Conservation (phyloP, 2,797 vertebrate species). For the Ctenopoma kingsleyae region DNA sequence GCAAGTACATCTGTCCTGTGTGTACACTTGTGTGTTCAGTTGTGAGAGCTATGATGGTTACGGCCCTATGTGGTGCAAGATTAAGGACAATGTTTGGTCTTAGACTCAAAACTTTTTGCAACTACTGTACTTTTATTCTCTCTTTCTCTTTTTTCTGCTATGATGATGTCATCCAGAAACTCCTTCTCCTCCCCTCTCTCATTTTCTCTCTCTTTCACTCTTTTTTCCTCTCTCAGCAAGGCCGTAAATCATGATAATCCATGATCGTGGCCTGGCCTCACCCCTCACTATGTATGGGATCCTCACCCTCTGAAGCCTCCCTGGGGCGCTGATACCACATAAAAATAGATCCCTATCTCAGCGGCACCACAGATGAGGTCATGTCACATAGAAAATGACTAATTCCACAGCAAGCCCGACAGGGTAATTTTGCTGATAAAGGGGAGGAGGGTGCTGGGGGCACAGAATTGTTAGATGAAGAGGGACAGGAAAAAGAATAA, state of each 20-base stretch:
- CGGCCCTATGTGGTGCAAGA: conserved; percentile 21
- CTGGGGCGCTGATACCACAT: conserved; percentile 76
- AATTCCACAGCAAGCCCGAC: conserved; percentile 75
- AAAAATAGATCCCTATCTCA: conserved; percentile 84
- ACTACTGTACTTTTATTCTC: conserved; percentile 55
- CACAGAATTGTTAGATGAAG: conserved; percentile 58
- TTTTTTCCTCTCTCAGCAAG: conserved; percentile 52
- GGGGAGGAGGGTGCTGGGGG: conserved; percentile 66
- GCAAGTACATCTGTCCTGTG: conserved; percentile 9
- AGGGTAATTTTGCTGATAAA: conserved; percentile 83
- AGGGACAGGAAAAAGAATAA: conserved; percentile 59
- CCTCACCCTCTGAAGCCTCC: conserved; percentile 78
- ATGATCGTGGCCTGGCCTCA: conserved; percentile 81
- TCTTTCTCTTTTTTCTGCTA: conserved; percentile 40
- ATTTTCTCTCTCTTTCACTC: conserved; percentile 27
- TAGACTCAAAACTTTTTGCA: conserved; percentile 52
- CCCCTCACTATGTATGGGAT: conserved; percentile 79
- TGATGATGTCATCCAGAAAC: conserved; percentile 80
- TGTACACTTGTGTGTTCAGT: not conserved
- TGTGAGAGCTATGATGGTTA: conserved; percentile 12
- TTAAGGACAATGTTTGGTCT: conserved; percentile 33
- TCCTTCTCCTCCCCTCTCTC: conserved; percentile 48
- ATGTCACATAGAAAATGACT: conserved; percentile 83
- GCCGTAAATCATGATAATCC: conserved; percentile 83
- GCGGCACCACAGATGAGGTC: conserved; percentile 79